These are phyloP conservation scores for Garrulus glandarius DNA, from an alignment of 2,797 vertebrate genomes.

Conservation along the genomic window DNA sequence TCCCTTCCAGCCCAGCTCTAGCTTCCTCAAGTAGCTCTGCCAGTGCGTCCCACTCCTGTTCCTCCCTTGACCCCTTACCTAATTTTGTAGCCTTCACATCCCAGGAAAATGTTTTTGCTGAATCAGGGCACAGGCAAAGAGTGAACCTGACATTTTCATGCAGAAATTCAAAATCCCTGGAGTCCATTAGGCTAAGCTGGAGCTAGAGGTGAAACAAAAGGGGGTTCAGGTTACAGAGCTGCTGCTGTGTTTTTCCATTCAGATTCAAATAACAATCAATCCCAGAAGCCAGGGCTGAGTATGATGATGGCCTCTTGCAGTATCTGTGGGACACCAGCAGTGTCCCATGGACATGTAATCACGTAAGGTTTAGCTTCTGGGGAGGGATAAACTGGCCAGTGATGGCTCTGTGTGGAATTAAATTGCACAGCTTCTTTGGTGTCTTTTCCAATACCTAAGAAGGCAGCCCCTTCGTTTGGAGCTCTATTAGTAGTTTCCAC, in stretches of 20 bases:
- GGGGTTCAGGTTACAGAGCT: not conserved
- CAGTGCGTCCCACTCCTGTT: not conserved
- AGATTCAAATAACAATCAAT: not conserved
- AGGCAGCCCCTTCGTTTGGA: not conserved
- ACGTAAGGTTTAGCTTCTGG: not conserved
- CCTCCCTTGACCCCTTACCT: not conserved
- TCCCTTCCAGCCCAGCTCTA: not conserved
- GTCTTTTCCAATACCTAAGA: not conserved
- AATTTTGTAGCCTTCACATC: constrained; percentile 68
- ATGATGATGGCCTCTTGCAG: not conserved
- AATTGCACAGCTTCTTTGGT: not conserved
- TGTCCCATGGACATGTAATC: not conserved
- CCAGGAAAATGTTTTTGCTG: constrained; percentile 83
- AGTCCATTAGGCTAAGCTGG: constrained; percentile 40
- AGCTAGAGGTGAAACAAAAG: constrained; percentile 24
- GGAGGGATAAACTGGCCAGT: not conserved
- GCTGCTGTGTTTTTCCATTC: not conserved
- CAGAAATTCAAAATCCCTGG: constrained; percentile 48
- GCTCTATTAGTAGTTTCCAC: not conserved
- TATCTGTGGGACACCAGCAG: not conserved
- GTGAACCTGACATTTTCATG: constrained; percentile 65
- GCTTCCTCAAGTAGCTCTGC: not conserved
- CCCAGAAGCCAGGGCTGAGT: not conserved
- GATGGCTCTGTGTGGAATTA: not conserved
- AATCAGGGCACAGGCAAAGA: constrained; percentile 79